Conservation (phyloP, 2,797 vertebrate genomes). For the Podarcis siculus region DNA sequence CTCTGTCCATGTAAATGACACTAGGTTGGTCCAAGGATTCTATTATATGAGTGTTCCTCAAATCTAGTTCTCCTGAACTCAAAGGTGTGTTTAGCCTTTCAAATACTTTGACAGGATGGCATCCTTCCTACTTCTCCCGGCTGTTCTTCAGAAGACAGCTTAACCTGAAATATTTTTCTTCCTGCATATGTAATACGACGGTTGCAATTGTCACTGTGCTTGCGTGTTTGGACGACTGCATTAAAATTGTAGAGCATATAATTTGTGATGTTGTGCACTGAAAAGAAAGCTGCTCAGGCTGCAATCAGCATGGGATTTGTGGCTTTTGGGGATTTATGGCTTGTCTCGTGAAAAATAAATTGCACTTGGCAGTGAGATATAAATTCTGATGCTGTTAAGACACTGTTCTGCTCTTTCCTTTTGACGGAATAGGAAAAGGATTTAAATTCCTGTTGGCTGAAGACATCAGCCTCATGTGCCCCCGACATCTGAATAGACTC, state of each 20-base stretch:
- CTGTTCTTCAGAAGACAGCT: not conserved
- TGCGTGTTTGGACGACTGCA: not conserved
- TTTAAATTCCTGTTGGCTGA: not conserved
- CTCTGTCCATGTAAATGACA: not conserved
- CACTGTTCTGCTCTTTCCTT: not conserved
- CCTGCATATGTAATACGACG: not conserved
- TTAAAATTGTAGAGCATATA: not conserved
- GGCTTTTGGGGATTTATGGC: slow-evolving; percentile 23
- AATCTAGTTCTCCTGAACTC: not conserved
- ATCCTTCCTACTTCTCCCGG: not conserved
- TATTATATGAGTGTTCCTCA: not conserved
- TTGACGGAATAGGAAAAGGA: not conserved
- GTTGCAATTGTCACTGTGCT: not conserved
- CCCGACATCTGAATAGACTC: not conserved
- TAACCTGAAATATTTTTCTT: not conserved
- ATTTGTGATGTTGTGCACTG: not conserved
- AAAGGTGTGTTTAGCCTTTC: not conserved
- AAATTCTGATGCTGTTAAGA: not conserved
- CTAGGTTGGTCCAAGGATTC: not conserved
- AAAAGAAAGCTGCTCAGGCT: not conserved
- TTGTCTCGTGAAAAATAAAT: slow-evolving; percentile 7
- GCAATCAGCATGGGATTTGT: not conserved
- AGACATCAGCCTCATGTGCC: not conserved
- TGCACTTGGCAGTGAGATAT: not conserved
- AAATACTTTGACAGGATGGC: rapidly evolving